Evolutionary conservation across 2,797 vertebrate species (phyloP), one percentile per base, ranked within the genome.

Genomic region (Cossypha niveicapilla): DNA sequence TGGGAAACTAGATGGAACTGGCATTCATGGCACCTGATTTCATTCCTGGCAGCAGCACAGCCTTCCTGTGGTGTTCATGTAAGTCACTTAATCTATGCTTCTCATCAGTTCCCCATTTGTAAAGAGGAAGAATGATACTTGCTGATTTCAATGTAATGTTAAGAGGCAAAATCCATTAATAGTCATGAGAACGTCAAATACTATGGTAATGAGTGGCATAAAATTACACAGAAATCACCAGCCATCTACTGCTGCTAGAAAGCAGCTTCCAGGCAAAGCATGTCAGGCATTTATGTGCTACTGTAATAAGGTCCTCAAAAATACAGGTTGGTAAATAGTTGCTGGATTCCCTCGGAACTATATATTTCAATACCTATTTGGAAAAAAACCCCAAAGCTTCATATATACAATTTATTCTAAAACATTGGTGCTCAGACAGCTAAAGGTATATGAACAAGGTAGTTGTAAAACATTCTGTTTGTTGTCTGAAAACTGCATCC

Each of bases 121-220:
- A 93, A 87, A 82, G 53, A 80, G 71, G 63, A 54, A 90, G 90
- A 94, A 90, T 74, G 83, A 89, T 82, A 93, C 88, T 94, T 77
- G 67, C 83, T 92, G 88, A 96, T 94, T 93, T 94, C 77, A 85
- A 65, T 77, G 67, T 32, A 81, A 42, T 61, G 56, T 87, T 90
- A 86, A 81, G 71, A 91, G 88, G 75, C 39, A 94, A 93, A 92
- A 90, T 1, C 27, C 74, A 96, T 96, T 93, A 95, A 96, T 94
- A 95, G 75, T 93, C 84, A 96, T 94, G 93, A 96, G 93, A 50
- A 87, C 1, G 34, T 87, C 77, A 91, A 94, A 94, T 82, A 57
- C n/a, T 90, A 82, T 56, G 81, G 74, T 89, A 94, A 95, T 74
- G 54, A 91, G 61, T 21, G 65, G 39, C 77, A 93, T 67, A 92